These are phyloP conservation scores for Oscheius sp. DNA, from an alignment of 2,888 invertebrate genomes.

Conservation along the genomic window DNA sequence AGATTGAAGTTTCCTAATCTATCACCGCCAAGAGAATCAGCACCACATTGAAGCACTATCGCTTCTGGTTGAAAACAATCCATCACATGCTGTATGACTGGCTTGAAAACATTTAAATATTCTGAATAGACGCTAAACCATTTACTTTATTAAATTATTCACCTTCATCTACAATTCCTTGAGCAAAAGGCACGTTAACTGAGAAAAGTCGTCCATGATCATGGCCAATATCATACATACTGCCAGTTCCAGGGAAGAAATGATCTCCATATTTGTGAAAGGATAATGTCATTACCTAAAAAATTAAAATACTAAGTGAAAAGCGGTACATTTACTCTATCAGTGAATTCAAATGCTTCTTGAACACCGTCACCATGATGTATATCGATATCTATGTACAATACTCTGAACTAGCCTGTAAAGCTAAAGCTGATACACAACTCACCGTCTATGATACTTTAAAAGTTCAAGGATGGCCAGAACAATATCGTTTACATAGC, in stretches of 20 bases:
- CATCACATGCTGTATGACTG: slow-evolving; percentile 88
- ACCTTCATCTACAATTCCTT: slow-evolving; percentile 90
- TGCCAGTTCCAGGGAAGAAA: slow-evolving; percentile 98
- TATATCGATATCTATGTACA: slow-evolving; percentile 98
- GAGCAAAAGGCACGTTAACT: slow-evolving; percentile 95
- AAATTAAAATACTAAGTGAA: background rate
- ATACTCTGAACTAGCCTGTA: slow-evolving; percentile 77
- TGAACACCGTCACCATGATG: slow-evolving; percentile 82
- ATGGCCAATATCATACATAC: slow-evolving; percentile 97
- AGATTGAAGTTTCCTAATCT: slow-evolving; percentile 94
- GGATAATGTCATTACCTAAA: slow-evolving; percentile 96
- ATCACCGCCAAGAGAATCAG: slow-evolving; percentile 95
- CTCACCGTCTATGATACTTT: slow-evolving; percentile 76
- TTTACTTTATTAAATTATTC: background rate
- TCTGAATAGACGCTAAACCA: slow-evolving; percentile 76
- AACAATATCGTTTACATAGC: slow-evolving; percentile 98
- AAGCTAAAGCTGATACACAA: slow-evolving; percentile 10
- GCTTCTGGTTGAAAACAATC: slow-evolving; percentile 94
- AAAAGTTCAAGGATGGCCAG: slow-evolving; percentile 93
- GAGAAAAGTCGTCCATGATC: slow-evolving; percentile 92
- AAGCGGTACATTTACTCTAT: slow-evolving; percentile 52
- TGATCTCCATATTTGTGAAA: slow-evolving; percentile 94
- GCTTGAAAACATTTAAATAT: slow-evolving; percentile 83
- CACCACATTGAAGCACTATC: slow-evolving; percentile 94
- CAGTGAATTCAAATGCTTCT: slow-evolving; percentile 72